Evolutionary conservation across 2,888 invertebrate genomes (phyloP), one percentile per base, ranked within the genome.

Genomic region (Baronia brevicornis): DNA sequence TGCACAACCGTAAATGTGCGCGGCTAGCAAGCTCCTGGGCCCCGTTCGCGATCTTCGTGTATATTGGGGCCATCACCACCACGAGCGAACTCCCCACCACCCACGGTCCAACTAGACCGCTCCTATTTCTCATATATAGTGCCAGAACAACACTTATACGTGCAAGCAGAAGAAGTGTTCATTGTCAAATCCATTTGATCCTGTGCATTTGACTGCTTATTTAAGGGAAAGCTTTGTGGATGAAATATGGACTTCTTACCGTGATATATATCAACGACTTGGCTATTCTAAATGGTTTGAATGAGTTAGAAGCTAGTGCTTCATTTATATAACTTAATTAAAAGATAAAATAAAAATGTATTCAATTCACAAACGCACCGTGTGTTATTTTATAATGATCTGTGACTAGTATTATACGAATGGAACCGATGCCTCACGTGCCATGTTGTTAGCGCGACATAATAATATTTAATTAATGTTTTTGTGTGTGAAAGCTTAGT

Each of bases 1-100:
- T 85, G 87, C 44, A 82, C 82, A 4, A 79, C 63, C 41, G 84
- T 88, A 51, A 75, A 67, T 34, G 85, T 86, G 63, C 78, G 80
- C 45, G 84, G 82, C 77, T 85, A 82, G 80, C 80, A 59, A 62
- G 72, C 59, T 63, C 54, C 69, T 54, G 72, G 74, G 73, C 72
- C 78, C 69, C 75, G 67, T 38, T 75, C 60, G 60, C 57, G 54
- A 39, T 62, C 66, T 30, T 63, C 68, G 61, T 69, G 68, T 60
- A 51, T 61, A 46, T 70, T 74, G 75, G 74, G 70, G 63, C 77
- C 71, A 35, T 63, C 70, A 27, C 66, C 69, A 37, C 15, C 27
- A 3, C 20, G 25, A 12, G 30, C 35, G 15, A 25, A 15, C 2
- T 24, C 22, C 2, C 31, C 33, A 2, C 24, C 31, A 13, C 57